Evolutionary conservation across 2,797 vertebrate species (phyloP), one percentile per base, ranked within the genome.

Genomic region (Hoplostethus mediterraneus): DNA sequence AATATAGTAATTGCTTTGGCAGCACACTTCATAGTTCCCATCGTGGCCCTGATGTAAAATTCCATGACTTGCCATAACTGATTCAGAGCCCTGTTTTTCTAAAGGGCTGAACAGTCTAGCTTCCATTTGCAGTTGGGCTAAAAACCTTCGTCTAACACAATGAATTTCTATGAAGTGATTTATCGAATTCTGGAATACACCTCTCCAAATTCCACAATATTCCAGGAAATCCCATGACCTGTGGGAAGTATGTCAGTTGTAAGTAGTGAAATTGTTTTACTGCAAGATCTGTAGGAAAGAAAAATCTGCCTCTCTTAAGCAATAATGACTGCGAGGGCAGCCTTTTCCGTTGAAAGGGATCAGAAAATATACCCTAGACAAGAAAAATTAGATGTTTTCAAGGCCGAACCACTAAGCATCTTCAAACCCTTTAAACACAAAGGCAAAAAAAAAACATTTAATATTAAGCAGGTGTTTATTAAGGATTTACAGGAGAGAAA

Each of bases 381-480:
- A 11, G 42, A 36, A 16, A 6, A 36, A 38, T 16, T 17, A 16
- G 14, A 77, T 36, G 38, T 61, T 66, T 71, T 53, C 40, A 73
- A 5, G 17, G 54, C 44, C 47, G 17, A 17, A 65, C 10, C 9
- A 56, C 31, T 11, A 0, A 52, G 66, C 42, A 12, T 71, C 52
- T 68, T 63, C 28, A 72, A 53, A 69, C 57, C 53, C 49, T 67
- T 58, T 54, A 65, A 80, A 75, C 42, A 40, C 58, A 47, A 52
- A 79, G 71, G 70, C 63, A 17, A 17, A 28, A 33, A 63, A 25
- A 49, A 45, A 17, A 61, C 73, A 52, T 63, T 11, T 67, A 77
- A 82, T 80, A 86, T 82, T 78, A 70, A 81, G 68, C 80, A 79
- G 73, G 75, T 78, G 82, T 79, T 64, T 85, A 59, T 71, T 73